phyloP scores from a whole-genome alignment of 2,113 vertebrate species.

The Illadopsis cleaveri region DNA sequence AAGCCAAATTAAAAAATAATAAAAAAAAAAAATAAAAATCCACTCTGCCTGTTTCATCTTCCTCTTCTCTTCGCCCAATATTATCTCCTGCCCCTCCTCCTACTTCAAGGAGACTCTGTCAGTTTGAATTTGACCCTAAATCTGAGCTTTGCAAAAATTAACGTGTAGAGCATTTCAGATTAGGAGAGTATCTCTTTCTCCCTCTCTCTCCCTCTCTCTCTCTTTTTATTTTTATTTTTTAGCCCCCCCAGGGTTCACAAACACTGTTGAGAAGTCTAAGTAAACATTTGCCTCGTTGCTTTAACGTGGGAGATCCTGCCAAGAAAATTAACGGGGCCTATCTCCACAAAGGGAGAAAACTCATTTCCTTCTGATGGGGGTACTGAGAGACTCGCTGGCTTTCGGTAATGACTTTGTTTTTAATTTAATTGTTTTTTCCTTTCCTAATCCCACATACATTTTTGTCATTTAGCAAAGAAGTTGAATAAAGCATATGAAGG shows the following conservation, averaged over 20 bases:
- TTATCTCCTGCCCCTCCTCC: not conserved
- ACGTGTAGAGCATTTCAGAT: not conserved
- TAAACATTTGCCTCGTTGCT: conserved; percentile 18
- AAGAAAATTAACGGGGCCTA: conserved; percentile 27
- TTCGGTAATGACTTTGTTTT: not conserved
- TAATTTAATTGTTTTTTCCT: not conserved
- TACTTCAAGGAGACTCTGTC: conserved; percentile 33
- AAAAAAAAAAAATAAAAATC: not conserved
- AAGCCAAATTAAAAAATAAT: not conserved
- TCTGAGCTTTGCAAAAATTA: conserved; percentile 42
- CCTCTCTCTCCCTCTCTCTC: too few species aligned
- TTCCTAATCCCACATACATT: not conserved
- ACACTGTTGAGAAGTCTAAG: not conserved
- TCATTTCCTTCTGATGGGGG: not conserved
- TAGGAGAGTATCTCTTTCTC: not conserved
- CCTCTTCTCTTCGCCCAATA: not conserved
- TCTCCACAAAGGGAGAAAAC: conserved; percentile 5
- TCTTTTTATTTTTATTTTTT: not conserved
- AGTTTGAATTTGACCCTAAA: conserved; percentile 14
- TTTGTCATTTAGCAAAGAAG: not conserved
- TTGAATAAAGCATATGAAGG: not conserved
- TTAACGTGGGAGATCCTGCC: conserved; percentile 18
- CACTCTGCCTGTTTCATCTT: conserved; percentile 7
- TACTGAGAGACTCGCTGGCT: not conserved
- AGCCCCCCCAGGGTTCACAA: not conserved